These are phyloP conservation scores for Origma solitaria DNA, from an alignment of 2,113 vertebrate genomes.

Conservation along the genomic window DNA sequence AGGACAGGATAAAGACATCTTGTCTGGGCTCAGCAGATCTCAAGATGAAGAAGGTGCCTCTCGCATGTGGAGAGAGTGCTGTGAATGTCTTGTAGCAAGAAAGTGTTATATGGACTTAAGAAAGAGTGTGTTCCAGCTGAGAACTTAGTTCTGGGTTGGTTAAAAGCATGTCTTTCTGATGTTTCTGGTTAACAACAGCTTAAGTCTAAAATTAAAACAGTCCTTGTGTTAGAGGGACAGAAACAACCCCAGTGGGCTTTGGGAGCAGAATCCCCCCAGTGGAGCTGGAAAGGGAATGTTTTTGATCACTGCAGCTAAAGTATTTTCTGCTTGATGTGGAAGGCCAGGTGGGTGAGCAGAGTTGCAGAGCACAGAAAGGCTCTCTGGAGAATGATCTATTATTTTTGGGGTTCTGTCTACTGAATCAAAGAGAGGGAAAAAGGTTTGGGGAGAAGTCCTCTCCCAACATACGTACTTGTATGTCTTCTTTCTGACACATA, in stretches of 20 bases:
- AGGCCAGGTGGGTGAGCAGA: conserved; percentile 28
- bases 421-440: background rate
- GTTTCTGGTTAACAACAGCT: background rate
- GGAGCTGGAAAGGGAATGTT: background rate
- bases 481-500: conserved; percentile 7
- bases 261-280: background rate
- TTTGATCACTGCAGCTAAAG: conserved; percentile 12
- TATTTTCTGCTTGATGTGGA: conserved; percentile 42
- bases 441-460: background rate
- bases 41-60: background rate
- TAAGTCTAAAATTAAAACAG: conserved; percentile 4
- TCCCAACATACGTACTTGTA: background rate
- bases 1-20: background rate
- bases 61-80: fast-evolving
- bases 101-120: background rate
- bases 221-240: background rate
- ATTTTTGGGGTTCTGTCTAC: background rate
- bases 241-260: background rate
- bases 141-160: background rate
- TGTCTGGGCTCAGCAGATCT: background rate
- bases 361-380: background rate
- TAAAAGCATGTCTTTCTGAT: background rate
- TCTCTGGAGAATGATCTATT: background rate
- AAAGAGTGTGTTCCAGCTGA: background rate
- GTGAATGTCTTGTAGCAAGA: background rate